A percentile compares a stretch with the other conserved stretches of the same genome.
Evolutionary conservation across 2,888 invertebrate species (phyloP).

Genomic region (Poecilobothrus nobilitatus): DNA sequence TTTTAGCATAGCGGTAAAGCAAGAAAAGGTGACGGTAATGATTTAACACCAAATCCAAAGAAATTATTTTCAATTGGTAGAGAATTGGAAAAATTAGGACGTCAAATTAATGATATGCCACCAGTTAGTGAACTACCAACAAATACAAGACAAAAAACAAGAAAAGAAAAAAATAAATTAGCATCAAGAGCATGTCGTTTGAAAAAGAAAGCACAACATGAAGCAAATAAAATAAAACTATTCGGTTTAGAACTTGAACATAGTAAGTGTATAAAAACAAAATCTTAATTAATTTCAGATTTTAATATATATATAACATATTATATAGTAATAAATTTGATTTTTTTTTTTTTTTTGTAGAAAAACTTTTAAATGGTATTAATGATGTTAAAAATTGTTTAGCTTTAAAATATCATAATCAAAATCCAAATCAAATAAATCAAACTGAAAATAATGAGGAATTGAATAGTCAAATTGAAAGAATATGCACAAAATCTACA

Average conservation of each 20-base stretch:
- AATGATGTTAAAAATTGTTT: slow-evolving; percentile 67
- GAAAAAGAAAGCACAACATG: slow-evolving; percentile 98
- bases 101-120: slow-evolving; percentile 91
- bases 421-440: slow-evolving; percentile 23
- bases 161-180: slow-evolving; percentile 95
- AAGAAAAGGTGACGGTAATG: slow-evolving; percentile 94
- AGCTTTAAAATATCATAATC: slow-evolving; percentile 50
- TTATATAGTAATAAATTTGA: too few species aligned
- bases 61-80: slow-evolving; percentile 85
- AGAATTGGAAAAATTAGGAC: slow-evolving; percentile 82
- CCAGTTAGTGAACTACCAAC: slow-evolving; percentile 89
- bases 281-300: not conserved
- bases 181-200: slow-evolving; percentile 93
- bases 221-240: slow-evolving; percentile 94
- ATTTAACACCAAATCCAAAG: slow-evolving; percentile 88
- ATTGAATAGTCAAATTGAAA: slow-evolving; percentile 61
- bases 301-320: not conserved
- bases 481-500: slow-evolving; percentile 58
- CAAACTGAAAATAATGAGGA: slow-evolving; percentile 50
- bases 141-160: slow-evolving; percentile 79
- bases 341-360: slow-evolving; percentile 43
- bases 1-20: slow-evolving; percentile 68
- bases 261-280: slow-evolving; percentile 53
- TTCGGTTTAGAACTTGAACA: slow-evolving; percentile 91
- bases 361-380: slow-evolving; percentile 68